Evolutionary conservation across 2,113 vertebrate species (phyloP), one percentile per base, ranked within the genome.

Genomic region (Ibidorhyncha struthersii): DNA sequence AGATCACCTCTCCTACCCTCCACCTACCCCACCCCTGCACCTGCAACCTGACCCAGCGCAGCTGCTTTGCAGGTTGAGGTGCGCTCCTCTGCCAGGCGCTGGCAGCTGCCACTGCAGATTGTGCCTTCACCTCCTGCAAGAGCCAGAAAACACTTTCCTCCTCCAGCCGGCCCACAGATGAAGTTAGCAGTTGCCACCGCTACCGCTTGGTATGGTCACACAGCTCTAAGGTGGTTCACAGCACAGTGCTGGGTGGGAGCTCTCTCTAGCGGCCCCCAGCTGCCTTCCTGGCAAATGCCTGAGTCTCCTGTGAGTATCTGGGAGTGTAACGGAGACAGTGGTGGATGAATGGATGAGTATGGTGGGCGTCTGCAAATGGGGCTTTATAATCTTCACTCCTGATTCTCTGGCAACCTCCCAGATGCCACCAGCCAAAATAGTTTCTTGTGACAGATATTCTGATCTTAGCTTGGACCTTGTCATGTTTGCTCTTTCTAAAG

Each of bases 321-420:
- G 47, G 47, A 65, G 14, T 5, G 9, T 43, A 70, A 73, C 0
- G 1, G 65, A 45, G 52, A 27, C 2, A 8, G n/a, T 1, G 3
- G 40, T 53, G 21, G 15, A 73, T 23, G 25, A 53, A 62, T 4
- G 26, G 55, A 49, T 1, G 5, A 62, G n/a, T 38, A 70, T 1
- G 4, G 76, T 45, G 40, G 25, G 45, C 17, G 4, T 53, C 47
- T 93, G 82, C 0, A 0, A 90, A 45, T 45, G 19, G 88, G 26
- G 49, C 36, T 85, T 66, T 56, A 65, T 40, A 26, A 71, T 43
- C 32, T 69, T 61, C 29, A 56, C 13, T 70, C 73, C n/a, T 0
- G 0, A 16, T 56, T 73, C 53, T 92, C 62, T 32, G 18, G 52
- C 3, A 21, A 73, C 25, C 15, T 81, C 49, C 20, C 26, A 79